Conservation (phyloP, 1,140 invertebrate genomes). For the Platorchestia sp. region DNA sequence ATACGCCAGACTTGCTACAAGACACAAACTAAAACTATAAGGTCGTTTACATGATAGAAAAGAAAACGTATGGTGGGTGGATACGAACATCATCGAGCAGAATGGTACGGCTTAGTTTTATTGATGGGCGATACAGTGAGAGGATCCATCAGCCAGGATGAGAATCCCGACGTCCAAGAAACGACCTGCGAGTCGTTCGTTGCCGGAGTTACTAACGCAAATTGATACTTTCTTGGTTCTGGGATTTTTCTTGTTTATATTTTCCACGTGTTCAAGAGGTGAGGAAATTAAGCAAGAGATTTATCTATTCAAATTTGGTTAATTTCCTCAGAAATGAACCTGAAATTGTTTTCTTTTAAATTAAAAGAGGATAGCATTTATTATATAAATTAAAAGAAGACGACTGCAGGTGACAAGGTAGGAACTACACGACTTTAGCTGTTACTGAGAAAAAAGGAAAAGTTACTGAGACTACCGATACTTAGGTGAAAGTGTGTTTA, state of each 20-base stretch:
- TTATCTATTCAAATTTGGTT: background rate
- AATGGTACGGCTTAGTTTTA: slow-evolving; percentile 30
- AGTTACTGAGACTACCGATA: no score
- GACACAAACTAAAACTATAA: slow-evolving; percentile 55
- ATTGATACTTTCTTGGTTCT: background rate
- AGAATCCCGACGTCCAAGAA: background rate
- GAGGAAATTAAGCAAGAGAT: background rate
- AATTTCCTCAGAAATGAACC: background rate
- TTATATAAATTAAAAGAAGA: background rate
- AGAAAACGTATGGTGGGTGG: slow-evolving; percentile 45
- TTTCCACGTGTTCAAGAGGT: background rate
- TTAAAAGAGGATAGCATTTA: background rate
- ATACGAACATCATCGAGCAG: slow-evolving; percentile 12
- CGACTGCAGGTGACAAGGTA: background rate
- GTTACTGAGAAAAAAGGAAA: no score
- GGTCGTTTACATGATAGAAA: slow-evolving; percentile 53
- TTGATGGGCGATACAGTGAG: slow-evolving; percentile 29
- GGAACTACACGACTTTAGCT: no score
- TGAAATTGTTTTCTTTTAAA: background rate
- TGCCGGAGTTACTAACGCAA: background rate
- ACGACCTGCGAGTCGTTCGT: background rate
- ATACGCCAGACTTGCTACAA: slow-evolving; percentile 47
- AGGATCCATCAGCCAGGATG: background rate
- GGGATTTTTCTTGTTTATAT: background rate
- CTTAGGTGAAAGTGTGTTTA: no score